These are phyloP conservation scores for Protonibea diacanthus DNA, from an alignment of 2,797 vertebrate genomes.

Conservation along the genomic window DNA sequence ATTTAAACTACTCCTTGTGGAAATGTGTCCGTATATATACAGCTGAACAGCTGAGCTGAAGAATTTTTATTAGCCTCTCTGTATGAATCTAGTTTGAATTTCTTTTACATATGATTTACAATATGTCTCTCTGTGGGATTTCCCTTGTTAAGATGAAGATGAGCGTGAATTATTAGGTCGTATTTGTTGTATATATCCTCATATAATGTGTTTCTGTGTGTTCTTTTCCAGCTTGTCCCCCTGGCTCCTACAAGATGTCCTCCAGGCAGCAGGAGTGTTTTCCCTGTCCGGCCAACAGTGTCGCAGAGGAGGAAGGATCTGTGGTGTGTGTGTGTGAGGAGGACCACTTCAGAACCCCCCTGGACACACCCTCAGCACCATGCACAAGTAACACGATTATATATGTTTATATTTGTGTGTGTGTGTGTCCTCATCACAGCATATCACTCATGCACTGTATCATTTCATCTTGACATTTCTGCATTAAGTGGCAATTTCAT, in stretches of 20 bases:
- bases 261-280: conserved; percentile 92
- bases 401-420: background rate
- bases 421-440: background rate
- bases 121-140: background rate
- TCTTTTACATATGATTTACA: background rate
- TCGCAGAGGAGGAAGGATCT: conserved; percentile 92
- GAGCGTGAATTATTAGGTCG: background rate
- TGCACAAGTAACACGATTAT: conserved; percentile 89
- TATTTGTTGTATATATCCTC: background rate
- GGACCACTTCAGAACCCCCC: conserved; percentile 92
- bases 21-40: no score
- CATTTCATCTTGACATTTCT: conserved; percentile 11
- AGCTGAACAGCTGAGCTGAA: background rate
- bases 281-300: conserved; percentile 93
- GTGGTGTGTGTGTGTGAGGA: conserved; percentile 91
- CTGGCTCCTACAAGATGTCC: conserved; percentile 94
- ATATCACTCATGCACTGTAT: background rate
- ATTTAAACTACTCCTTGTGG: conserved; percentile 1
- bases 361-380: conserved; percentile 91
- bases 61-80: background rate
- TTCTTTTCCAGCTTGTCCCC: conserved; percentile 88
- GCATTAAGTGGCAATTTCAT: conserved; percentile 33
- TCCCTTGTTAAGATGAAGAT: background rate
- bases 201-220: conserved; percentile 21
- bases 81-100: background rate